A percentile compares a stretch with the other conserved stretches of the same genome.
These are phyloP conservation scores for Pandemis heparana DNA, from an alignment of 2,888 invertebrate species.

Conservation along the genomic window DNA sequence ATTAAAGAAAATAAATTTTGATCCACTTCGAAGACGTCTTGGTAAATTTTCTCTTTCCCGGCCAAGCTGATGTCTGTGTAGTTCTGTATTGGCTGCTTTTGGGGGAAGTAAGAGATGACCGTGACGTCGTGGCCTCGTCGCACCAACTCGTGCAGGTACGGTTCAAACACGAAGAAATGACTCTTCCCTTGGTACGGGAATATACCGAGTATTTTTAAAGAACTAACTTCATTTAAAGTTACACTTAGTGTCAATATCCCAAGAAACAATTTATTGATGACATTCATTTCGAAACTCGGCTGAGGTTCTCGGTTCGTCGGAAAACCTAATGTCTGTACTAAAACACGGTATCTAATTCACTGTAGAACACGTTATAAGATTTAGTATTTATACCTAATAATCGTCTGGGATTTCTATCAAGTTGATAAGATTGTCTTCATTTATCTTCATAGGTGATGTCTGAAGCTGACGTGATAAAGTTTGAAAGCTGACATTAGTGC, in stretches of 20 bases:
- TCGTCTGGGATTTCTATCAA: neutral
- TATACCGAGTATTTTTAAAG: slow-evolving; percentile 85
- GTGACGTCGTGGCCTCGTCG: slow-evolving; percentile 88
- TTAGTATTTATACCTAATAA: neutral
- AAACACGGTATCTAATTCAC: neutral
- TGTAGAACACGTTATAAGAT: neutral
- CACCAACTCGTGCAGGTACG: slow-evolving; percentile 85
- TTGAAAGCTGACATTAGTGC: too few species aligned
- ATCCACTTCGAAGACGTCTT: slow-evolving; percentile 47
- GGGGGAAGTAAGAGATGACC: slow-evolving; percentile 87
- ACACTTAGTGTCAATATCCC: neutral
- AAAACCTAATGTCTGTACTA: neutral
- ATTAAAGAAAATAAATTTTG: slow-evolving; percentile 51
- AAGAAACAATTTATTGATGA: too few species aligned
- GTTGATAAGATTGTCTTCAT: neutral
- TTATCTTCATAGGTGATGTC: neutral
- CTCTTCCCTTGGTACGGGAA: slow-evolving; percentile 89
- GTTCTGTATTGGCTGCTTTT: slow-evolving; percentile 63
- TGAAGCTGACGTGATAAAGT: too few species aligned
- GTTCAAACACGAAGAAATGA: slow-evolving; percentile 88
- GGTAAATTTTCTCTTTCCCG: slow-evolving; percentile 57
- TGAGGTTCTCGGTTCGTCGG: too few species aligned
- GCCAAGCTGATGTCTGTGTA: slow-evolving; percentile 70
- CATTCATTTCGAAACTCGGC: neutral
- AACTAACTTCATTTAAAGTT: slow-evolving; percentile 46